phyloP scores from a whole-genome alignment of 2,797 vertebrate species.

The Phoxinus dragarum region DNA sequence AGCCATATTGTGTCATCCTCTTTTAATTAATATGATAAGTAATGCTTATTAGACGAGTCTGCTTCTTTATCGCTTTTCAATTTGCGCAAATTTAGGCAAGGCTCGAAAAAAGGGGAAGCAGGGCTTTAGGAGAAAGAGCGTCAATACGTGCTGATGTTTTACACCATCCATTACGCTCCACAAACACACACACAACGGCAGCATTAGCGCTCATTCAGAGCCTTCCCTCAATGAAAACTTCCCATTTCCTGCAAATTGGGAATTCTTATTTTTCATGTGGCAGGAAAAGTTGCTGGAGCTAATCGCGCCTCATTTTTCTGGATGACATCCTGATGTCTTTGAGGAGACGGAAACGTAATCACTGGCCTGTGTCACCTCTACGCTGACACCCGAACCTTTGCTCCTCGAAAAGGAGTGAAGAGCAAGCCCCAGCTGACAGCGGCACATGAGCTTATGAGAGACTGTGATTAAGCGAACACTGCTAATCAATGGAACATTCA shows the following conservation, averaged over 20 bases:
- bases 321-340: conserved; percentile 64
- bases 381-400: conserved; percentile 62
- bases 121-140: conserved; percentile 53
- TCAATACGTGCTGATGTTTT: conserved; percentile 63
- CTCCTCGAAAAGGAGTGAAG: conserved; percentile 57
- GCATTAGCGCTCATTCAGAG: conserved; percentile 59
- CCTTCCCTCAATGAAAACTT: conserved; percentile 59
- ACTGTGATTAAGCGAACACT: conserved; percentile 80
- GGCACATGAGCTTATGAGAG: conserved; percentile 63
- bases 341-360: conserved; percentile 67
- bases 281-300: conserved; percentile 62
- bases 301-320: conserved; percentile 62
- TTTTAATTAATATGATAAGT: conserved; percentile 99
- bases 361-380: conserved; percentile 69
- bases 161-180: conserved; percentile 64
- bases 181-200: conserved; percentile 60
- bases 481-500: conserved; percentile 87
- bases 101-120: conserved; percentile 64
- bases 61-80: conserved; percentile 81
- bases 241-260: conserved; percentile 63
- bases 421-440: conserved; percentile 65
- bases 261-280: conserved; percentile 57
- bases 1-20: conserved; percentile 94
- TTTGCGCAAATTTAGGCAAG: conserved; percentile 80
- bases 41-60: conserved; percentile 95